phyloP scores from a whole-genome alignment of 2,888 invertebrate species.

The Ophioninae sp. region DNA sequence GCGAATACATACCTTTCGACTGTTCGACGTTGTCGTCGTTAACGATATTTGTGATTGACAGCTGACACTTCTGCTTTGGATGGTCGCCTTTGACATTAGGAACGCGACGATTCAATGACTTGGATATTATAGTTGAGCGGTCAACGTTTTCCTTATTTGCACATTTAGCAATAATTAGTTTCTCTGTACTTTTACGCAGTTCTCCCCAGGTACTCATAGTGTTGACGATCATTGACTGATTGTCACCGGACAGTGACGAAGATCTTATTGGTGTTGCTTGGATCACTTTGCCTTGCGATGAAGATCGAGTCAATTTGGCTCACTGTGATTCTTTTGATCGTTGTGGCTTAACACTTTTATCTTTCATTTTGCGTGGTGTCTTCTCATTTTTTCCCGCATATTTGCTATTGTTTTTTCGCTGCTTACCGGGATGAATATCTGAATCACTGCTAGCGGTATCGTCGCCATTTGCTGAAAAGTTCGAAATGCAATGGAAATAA shows the following conservation, averaged over 20 bases:
- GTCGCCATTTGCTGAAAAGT: slow-evolving; percentile 11
- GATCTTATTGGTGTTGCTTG: background rate
- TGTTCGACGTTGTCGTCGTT: background rate
- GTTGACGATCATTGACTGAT: background rate
- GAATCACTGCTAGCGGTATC: background rate
- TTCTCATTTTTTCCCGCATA: background rate
- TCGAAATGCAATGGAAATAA: slow-evolving; percentile 14
- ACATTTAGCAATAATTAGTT: background rate
- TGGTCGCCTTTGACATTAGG: background rate
- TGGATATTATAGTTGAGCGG: too few relatives aligned
- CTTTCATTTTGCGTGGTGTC: background rate
- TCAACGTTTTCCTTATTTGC: slow-evolving; percentile 1
- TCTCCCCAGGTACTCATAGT: too few relatives aligned
- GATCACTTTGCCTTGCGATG: background rate
- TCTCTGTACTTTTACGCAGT: too few relatives aligned
- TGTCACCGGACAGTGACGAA: background rate
- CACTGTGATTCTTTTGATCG: background rate
- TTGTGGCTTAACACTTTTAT: background rate
- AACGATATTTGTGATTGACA: background rate
- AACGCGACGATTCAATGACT: too few relatives aligned
- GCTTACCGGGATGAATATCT: background rate
- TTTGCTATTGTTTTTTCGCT: background rate
- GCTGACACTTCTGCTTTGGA: background rate
- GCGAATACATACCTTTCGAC: slow-evolving; percentile 13
- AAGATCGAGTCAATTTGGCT: background rate